Percentiles rank a stretch among this genome's conserved stretches.
Conservation (phyloP, 2,888 invertebrate genomes). For the Plagodis pulveraria region DNA sequence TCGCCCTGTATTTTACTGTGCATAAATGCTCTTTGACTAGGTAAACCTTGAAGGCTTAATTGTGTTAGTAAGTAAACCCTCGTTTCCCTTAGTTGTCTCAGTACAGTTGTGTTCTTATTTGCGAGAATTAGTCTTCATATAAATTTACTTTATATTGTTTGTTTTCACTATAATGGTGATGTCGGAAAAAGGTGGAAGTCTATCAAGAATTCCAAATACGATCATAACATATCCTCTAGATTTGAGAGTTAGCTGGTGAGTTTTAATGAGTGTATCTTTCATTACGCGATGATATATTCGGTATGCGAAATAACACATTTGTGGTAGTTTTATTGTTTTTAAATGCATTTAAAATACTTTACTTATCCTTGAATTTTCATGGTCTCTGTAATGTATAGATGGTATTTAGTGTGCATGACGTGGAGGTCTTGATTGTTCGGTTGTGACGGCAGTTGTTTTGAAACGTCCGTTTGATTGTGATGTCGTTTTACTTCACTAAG, state of each 20-base stretch:
- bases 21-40: slow-evolving; percentile 39
- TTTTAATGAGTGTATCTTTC: slow-evolving; percentile 8
- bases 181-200: slow-evolving; percentile 51
- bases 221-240: slow-evolving; percentile 38
- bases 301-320: slow-evolving; percentile 8
- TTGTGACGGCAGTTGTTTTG: slow-evolving; percentile 58
- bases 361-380: slow-evolving; percentile 14
- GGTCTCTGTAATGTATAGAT: slow-evolving; percentile 15
- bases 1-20: slow-evolving; percentile 5
- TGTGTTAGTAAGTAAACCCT: slow-evolving; percentile 57
- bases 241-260: slow-evolving; percentile 59
- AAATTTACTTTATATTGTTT: slow-evolving; percentile 6
- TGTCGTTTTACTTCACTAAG: slow-evolving; percentile 56
- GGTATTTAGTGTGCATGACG: slow-evolving; percentile 43
- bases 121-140: slow-evolving; percentile 3
- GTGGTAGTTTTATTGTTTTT: slow-evolving; percentile 1
- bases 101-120: slow-evolving; percentile 18
- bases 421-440: slow-evolving; percentile 57
- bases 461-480: slow-evolving; percentile 60
- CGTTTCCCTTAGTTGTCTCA: slow-evolving; percentile 46
- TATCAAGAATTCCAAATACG: slow-evolving; percentile 39
- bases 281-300: not conserved
- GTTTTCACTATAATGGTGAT: slow-evolving; percentile 27
- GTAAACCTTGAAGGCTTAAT: slow-evolving; percentile 67
- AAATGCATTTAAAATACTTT: slow-evolving; percentile 9